phyloP scores from a whole-genome alignment of 2,888 invertebrate genomes.

The Lutraria lutraria region DNA sequence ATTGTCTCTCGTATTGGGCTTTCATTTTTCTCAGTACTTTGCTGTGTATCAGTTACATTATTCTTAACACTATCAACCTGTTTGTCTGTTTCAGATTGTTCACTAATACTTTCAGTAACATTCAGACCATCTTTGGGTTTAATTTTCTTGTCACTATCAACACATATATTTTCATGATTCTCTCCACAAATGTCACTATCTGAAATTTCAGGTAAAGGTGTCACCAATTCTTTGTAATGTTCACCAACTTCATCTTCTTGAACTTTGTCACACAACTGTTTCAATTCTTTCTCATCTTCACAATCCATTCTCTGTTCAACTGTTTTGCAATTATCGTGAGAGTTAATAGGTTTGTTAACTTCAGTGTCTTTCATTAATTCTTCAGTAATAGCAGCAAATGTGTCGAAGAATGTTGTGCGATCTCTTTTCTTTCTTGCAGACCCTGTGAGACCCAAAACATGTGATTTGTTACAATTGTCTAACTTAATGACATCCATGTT shows the following conservation, averaged over 20 bases:
- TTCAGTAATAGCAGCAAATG: constrained; percentile 64
- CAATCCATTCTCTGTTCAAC: neutral
- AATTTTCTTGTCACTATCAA: neutral
- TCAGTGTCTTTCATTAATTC: constrained; percentile 25
- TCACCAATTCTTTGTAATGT: neutral
- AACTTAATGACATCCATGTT: neutral
- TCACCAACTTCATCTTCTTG: neutral
- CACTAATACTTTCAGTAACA: neutral
- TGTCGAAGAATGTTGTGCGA: constrained; percentile 52
- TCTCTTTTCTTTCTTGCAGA: constrained; percentile 44
- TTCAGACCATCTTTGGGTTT: neutral
- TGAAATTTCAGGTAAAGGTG: neutral
- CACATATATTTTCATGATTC: neutral
- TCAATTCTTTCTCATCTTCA: neutral
- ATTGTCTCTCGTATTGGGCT: neutral
- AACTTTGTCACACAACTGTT: neutral
- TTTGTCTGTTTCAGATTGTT: neutral
- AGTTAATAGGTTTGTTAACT: neutral
- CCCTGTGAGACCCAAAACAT: neutral
- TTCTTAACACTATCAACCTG: neutral
- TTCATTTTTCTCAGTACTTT: neutral
- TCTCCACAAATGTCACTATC: neutral
- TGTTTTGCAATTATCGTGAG: neutral
- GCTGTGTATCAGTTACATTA: neutral
- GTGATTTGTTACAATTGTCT: neutral